phyloP scores from a whole-genome alignment of 1,140 invertebrate genomes.

The Drosophila triauraria region DNA sequence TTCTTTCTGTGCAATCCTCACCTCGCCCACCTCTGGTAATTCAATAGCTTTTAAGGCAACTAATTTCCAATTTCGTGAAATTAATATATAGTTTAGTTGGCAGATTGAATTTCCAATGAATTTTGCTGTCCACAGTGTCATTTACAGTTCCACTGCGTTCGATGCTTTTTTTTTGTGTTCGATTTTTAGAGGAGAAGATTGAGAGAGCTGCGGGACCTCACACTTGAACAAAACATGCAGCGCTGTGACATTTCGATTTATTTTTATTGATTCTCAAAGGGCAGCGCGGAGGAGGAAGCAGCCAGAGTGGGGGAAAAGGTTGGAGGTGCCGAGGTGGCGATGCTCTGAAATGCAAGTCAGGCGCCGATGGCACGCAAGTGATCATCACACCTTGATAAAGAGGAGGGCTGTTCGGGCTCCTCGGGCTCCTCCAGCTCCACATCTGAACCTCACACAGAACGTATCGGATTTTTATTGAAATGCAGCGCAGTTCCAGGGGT shows the following conservation, averaged over 20 bases:
- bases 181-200: constrained; percentile 5
- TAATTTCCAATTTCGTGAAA: constrained; percentile 61
- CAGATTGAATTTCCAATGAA: constrained; percentile 49
- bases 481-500: constrained; percentile 43
- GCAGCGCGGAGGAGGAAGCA: constrained; percentile 1
- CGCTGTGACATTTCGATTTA: constrained; percentile 80
- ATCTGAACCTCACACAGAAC: constrained; percentile 39
- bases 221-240: constrained; percentile 67
- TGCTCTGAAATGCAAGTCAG: constrained; percentile 80
- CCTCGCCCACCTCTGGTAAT: constrained; percentile 47
- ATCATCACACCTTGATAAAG: constrained; percentile 83
- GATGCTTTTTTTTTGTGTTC: constrained; percentile 9
- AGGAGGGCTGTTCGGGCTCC: constrained; percentile 19
- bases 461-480: constrained; percentile 83
- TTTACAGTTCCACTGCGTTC: constrained; percentile 57
- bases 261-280: constrained; percentile 77
- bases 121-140: constrained; percentile 69
- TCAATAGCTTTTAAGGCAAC: constrained; percentile 60
- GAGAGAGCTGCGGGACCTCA: constrained; percentile 73
- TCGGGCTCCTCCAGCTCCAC: constrained; percentile 1
- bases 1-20: constrained; percentile 14
- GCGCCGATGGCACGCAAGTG: constrained; percentile 81
- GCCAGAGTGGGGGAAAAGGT: constrained; percentile 1
- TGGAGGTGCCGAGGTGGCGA: constrained; percentile 44
- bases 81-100: constrained; percentile 56